phyloP scores from a whole-genome alignment of 2,888 invertebrate genomes.

The Creontiades dilutus region DNA sequence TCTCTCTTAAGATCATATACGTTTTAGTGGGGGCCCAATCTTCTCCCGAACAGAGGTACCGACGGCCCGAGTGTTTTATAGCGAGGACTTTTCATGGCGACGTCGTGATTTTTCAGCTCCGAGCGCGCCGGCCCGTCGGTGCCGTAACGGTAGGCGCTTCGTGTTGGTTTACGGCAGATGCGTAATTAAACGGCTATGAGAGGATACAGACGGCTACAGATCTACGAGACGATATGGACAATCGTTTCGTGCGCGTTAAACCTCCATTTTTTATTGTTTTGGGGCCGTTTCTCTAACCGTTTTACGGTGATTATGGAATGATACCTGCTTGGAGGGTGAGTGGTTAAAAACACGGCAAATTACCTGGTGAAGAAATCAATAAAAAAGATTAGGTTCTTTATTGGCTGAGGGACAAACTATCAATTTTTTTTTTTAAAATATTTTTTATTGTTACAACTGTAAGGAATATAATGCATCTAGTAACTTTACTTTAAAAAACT shows the following conservation, averaged over 20 bases:
- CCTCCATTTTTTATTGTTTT: not conserved
- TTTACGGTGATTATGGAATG: too few relatives aligned
- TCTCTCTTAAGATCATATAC: slow-evolving; percentile 61
- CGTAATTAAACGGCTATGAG: slow-evolving; percentile 39
- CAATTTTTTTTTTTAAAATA: not conserved
- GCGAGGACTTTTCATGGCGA: not conserved
- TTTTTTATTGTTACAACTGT: slow-evolving; percentile 25
- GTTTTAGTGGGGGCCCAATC: slow-evolving; percentile 53
- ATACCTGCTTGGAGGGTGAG: too few relatives aligned
- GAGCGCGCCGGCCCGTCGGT: not conserved
- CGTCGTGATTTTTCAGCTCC: slow-evolving; percentile 14
- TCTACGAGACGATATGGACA: not conserved
- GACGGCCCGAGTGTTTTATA: slow-evolving; percentile 37
- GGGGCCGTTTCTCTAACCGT: too few relatives aligned
- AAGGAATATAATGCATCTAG: not conserved
- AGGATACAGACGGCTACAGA: not conserved
- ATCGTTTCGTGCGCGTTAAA: not conserved
- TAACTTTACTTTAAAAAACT: not conserved
- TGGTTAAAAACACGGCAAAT: too few relatives aligned
- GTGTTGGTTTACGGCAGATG: slow-evolving; percentile 8
- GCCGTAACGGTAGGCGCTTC: slow-evolving; percentile 30
- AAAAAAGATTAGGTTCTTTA: too few relatives aligned
- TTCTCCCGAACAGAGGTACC: slow-evolving; percentile 48
- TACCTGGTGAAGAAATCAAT: too few relatives aligned
- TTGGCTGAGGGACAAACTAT: too few relatives aligned